These are phyloP conservation scores for Cnemophilus loriae DNA, from an alignment of 2,113 vertebrate genomes.

Conservation along the genomic window DNA sequence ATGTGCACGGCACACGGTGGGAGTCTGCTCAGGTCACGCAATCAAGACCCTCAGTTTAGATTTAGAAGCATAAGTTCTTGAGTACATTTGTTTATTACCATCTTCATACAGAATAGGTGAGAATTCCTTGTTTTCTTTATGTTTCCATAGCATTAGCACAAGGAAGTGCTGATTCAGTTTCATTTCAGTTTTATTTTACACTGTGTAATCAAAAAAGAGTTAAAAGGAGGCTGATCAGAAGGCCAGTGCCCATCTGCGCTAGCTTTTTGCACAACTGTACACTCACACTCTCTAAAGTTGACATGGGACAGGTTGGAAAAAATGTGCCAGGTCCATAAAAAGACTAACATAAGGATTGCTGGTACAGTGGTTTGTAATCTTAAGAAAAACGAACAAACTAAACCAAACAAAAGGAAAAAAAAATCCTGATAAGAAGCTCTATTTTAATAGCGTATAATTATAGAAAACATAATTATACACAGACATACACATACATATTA, in stretches of 20 bases:
- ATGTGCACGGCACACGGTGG: not conserved
- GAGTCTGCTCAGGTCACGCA: not conserved
- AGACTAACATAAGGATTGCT: conserved; percentile 20
- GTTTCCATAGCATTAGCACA: not conserved
- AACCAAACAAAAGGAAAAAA: conserved; percentile 31
- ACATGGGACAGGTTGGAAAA: not conserved
- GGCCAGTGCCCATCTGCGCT: not conserved
- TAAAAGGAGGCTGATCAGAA: not conserved
- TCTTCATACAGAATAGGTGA: not conserved
- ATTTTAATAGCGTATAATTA: conserved; percentile 63
- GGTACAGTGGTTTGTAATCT: conserved; percentile 58
- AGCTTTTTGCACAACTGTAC: not conserved
- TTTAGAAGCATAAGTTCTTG: not conserved
- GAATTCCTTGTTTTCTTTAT: not conserved
- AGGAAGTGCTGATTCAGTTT: not conserved
- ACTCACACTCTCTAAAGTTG: not conserved
- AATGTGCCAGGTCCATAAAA: conserved; percentile 32
- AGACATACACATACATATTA: conserved; percentile 61
- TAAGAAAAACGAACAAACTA: conserved; percentile 38
- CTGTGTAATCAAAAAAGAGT: not conserved
- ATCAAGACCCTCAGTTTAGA: not conserved
- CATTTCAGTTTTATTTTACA: not conserved
- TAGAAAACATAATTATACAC: conserved; percentile 58
- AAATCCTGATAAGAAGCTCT: conserved; percentile 45
- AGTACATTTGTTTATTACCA: not conserved